Conservation (phyloP, 2,888 invertebrate genomes). For the Cantharis flavilabris region DNA sequence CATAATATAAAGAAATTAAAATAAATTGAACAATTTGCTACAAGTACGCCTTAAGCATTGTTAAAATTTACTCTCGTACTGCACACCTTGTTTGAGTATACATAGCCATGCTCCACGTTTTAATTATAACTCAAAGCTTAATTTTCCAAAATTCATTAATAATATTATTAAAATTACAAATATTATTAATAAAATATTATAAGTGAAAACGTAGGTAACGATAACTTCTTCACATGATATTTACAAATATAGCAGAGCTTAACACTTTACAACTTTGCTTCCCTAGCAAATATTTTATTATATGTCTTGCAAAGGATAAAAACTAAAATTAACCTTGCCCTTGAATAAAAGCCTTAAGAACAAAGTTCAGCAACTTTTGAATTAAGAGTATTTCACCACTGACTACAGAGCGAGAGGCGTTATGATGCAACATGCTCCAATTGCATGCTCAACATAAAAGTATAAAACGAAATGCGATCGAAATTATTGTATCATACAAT, state of each 20-base stretch:
- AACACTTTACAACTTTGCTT: background rate
- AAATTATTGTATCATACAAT: slow-evolving; percentile 7
- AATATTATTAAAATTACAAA: background rate
- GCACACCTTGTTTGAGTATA: background rate
- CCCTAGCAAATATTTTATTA: background rate
- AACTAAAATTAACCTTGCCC: background rate
- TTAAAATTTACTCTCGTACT: background rate
- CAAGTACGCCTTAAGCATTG: background rate
- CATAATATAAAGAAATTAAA: background rate
- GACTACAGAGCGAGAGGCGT: background rate
- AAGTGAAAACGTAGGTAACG: background rate
- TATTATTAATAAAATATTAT: background rate
- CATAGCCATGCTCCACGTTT: background rate
- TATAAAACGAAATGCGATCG: slow-evolving; percentile 8
- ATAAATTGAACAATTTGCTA: background rate
- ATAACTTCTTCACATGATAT: background rate
- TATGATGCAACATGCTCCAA: background rate
- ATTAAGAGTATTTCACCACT: background rate
- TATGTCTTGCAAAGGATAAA: background rate
- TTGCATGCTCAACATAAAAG: background rate
- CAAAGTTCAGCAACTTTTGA: background rate
- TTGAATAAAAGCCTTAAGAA: background rate
- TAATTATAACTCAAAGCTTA: background rate
- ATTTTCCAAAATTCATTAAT: background rate
- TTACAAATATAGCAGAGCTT: background rate